Percentiles rank a stretch among this genome's conserved stretches.
phyloP scores from a whole-genome alignment of 2,113 vertebrate genomes.

The Coryphaenoides rupestris region DNA sequence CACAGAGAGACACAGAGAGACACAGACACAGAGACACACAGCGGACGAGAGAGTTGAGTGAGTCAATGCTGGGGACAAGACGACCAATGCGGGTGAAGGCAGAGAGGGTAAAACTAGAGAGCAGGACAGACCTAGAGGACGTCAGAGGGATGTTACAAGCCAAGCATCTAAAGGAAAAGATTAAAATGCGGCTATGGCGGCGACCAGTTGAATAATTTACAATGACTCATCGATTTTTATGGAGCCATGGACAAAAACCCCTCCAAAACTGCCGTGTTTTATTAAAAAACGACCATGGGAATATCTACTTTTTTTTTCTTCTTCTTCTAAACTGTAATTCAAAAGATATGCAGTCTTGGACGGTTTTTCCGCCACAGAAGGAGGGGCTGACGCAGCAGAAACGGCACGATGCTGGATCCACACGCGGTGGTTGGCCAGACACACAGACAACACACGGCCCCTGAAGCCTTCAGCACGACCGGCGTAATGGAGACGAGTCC shows the following conservation, averaged over 20 bases:
- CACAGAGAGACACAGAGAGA: no score
- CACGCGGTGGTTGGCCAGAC: not conserved
- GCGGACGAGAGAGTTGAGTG: not conserved
- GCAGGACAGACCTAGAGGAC: conserved; percentile 13
- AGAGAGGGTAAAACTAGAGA: conserved; percentile 6
- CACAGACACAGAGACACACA: not conserved
- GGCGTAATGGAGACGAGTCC: no score
- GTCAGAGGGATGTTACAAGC: conserved; percentile 17
- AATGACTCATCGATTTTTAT: conserved; percentile 11
- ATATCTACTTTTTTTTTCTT: no score
- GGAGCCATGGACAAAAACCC: not conserved
- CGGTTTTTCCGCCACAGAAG: not conserved
- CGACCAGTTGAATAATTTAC: not conserved
- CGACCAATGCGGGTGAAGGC: no score
- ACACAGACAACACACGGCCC: no score
- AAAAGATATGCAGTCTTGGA: not conserved
- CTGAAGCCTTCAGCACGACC: no score
- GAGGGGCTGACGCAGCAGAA: not conserved
- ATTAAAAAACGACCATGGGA: not conserved
- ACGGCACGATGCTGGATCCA: not conserved
- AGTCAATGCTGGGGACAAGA: no score
- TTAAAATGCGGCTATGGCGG: not conserved
- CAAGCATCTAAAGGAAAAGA: conserved; percentile 8
- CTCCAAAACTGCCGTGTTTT: not conserved
- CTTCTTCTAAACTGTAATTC: not conserved